Evolutionary conservation across 2,888 invertebrate species (phyloP), one percentile per base, ranked within the genome.

Genomic region (Spilarctia lutea): DNA sequence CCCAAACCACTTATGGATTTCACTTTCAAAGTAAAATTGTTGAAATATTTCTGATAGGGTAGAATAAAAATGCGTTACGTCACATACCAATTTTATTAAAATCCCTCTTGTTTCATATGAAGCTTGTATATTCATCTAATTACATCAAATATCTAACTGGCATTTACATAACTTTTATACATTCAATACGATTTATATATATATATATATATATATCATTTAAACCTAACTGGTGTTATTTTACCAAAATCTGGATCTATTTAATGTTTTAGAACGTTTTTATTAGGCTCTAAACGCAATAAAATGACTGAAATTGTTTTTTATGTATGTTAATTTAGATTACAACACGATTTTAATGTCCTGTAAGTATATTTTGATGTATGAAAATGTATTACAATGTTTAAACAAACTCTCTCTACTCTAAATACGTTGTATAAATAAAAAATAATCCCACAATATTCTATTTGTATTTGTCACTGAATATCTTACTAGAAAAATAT

Each of bases 21-120:
- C 18, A 45, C 45, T 45, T 16, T 45, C 45, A 18, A 16, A 18
- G 16, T 18, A 45, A 18, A 18, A 0, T 16, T 42, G 42, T 42
- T 42, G n/a, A n/a, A n/a, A n/a, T 42, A 13, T 42, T 45, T 18
- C 18, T 7, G 24, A 52, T 52, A n/a, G 24, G 27, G 3, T 1
- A 30, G 42, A 70, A 35, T 72, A 63, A 75, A 84, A 87, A 79
- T 76, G 82, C 76, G 81, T 66, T 73, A 63, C 75, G 85, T 93
- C 91, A 93, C 93, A 94, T 94, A 94, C 90, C 91, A 94, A 93
- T 94, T 95, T 95, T 95, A 95, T 95, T 96, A 95, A 94, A 95
- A 95, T 90, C 88, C 90, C 87, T 81, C 74, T 93, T 92, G 89
- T 93, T 90, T 90, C 91, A 92, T 95, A 94, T 89, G 92, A 96